Evolutionary conservation across 35 echinoderm and acorn worm species (phyloP).

Genomic region (Hemicentrotus pulcherrimus): DNA sequence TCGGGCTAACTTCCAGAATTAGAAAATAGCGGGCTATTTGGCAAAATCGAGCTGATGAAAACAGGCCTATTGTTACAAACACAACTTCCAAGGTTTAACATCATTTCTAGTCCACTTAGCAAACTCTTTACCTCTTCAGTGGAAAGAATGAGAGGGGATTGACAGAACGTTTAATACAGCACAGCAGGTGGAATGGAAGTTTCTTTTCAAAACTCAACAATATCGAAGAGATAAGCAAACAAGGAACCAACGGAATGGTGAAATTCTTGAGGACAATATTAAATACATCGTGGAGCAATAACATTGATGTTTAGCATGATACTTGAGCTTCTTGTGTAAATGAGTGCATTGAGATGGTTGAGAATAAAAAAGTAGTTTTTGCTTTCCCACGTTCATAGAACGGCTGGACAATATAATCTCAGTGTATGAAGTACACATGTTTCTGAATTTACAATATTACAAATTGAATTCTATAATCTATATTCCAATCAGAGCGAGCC

Average conservation of each 20-base stretch:
- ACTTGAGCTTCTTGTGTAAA: constrained; percentile 14
- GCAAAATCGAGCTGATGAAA: too few relatives aligned
- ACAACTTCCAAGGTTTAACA: background rate
- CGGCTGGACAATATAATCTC: background rate
- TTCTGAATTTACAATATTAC: background rate
- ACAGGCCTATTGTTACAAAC: background rate
- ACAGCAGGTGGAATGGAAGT: background rate
- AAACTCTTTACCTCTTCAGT: background rate
- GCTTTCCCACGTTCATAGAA: background rate
- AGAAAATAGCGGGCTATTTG: too few relatives aligned
- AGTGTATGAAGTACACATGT: background rate
- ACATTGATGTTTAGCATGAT: constrained; percentile 26
- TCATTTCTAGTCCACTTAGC: background rate
- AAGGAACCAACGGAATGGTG: background rate
- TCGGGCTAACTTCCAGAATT: too few relatives aligned
- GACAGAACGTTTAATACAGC: constrained; percentile 3
- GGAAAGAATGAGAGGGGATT: constrained; percentile 17
- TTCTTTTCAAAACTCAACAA: background rate
- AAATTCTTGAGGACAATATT: constrained; percentile 16
- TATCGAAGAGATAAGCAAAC: background rate
- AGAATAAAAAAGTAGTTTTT: background rate
- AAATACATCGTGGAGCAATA: constrained; percentile 40
- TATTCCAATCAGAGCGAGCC: background rate
- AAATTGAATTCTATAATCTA: background rate
- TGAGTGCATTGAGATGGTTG: background rate